A percentile compares a stretch with the other conserved stretches of the same genome.
These are phyloP conservation scores for Hemithea aestivaria DNA, from an alignment of 2,888 invertebrate genomes.

Conservation along the genomic window DNA sequence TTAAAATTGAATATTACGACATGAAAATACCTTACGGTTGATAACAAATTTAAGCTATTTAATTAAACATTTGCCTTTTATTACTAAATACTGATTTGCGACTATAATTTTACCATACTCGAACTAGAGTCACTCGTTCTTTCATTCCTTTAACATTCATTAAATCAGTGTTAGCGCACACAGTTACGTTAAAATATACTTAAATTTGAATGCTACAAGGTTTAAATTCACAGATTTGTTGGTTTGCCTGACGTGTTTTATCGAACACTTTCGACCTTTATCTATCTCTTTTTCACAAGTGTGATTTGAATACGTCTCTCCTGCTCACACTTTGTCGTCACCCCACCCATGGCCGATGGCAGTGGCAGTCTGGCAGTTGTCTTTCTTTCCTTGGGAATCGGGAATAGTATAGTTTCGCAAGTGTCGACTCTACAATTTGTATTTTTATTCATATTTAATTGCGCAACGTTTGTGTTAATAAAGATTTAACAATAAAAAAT, in stretches of 20 bases:
- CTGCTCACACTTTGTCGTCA: conserved; percentile 41
- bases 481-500: conserved; percentile 1
- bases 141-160: no score
- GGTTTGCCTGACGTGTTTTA: conserved; percentile 26
- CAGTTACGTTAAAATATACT: no score
- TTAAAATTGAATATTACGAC: no score
- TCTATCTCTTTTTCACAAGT: conserved; percentile 43
- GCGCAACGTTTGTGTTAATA: neutral
- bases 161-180: no score
- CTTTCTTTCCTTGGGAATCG: conserved; percentile 38
- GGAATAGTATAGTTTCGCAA: conserved; percentile 49
- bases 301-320: conserved; percentile 8
- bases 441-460: conserved; percentile 24
- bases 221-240: conserved; percentile 9
- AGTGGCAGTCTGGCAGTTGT: conserved; percentile 27
- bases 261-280: conserved; percentile 43
- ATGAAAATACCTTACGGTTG: no score
- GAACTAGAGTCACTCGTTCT: no score
- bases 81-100: no score
- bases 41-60: no score
- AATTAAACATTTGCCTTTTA: no score
- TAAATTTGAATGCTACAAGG: no score
- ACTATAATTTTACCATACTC: no score
- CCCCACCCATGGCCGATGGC: conserved; percentile 39
- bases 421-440: conserved; percentile 32